Conservation (phyloP, 2,113 vertebrate genomes). For the Halcyon senegalensis region DNA sequence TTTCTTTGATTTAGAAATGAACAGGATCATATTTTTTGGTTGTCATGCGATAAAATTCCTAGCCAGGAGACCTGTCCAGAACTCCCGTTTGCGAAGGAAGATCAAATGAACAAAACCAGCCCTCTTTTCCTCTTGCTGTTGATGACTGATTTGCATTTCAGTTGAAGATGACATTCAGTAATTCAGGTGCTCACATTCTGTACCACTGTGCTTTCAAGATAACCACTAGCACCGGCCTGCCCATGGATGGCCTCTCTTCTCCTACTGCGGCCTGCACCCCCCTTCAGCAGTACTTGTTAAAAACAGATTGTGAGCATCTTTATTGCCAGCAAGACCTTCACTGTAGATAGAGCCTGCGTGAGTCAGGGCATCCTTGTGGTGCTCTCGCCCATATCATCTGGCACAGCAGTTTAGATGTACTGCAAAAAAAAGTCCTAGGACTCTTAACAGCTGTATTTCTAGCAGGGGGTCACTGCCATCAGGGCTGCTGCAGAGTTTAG, state of each 20-base stretch:
- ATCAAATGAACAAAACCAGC: background rate
- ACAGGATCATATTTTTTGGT: background rate
- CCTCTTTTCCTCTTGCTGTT: background rate
- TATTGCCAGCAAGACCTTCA: background rate
- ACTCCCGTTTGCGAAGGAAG: fast-evolving
- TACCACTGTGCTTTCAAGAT: background rate
- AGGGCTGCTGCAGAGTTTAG: background rate
- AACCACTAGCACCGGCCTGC: too few relatives aligned
- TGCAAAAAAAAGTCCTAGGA: background rate
- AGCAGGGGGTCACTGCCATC: background rate
- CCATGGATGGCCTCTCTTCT: background rate
- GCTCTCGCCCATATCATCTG: background rate
- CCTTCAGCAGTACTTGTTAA: background rate
- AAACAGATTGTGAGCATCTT: background rate
- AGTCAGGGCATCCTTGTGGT: background rate
- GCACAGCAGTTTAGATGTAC: background rate
- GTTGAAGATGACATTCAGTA: background rate
- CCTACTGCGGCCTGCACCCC: background rate
- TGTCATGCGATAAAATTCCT: fast-evolving
- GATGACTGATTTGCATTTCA: background rate
- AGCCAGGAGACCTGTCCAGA: background rate
- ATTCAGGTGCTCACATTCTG: background rate
- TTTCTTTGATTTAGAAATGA: background rate
- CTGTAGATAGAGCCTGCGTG: background rate
- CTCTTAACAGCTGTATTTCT: fast-evolving